Evolutionary conservation across 1,140 invertebrate species (phyloP).

Genomic region (Cyclina sinensis): DNA sequence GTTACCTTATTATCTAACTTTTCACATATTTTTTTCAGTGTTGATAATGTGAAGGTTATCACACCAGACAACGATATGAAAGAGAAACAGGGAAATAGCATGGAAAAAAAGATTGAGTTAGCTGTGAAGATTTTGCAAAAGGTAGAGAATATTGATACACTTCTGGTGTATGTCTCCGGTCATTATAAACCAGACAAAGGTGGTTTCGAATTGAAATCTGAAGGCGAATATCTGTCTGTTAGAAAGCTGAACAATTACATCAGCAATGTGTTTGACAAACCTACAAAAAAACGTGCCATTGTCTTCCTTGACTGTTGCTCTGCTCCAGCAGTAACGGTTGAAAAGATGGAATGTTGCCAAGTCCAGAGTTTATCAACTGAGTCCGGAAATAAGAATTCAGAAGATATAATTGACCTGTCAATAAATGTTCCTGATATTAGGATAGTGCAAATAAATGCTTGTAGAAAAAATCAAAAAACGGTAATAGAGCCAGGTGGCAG

Average conservation of each 20-base stretch:
- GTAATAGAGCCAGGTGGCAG: background rate
- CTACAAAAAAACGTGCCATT: background rate
- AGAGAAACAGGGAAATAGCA: background rate
- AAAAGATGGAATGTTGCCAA: background rate
- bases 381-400: background rate
- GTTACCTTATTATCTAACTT: too few species aligned
- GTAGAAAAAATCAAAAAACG: background rate
- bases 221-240: background rate
- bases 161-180: background rate
- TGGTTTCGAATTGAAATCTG: background rate
- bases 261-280: background rate
- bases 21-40: background rate
- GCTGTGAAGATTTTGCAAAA: background rate
- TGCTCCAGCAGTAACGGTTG: background rate
- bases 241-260: background rate
- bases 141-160: background rate
- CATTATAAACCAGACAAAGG: constrained; percentile 2
- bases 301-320: background rate
- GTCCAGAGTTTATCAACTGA: background rate
- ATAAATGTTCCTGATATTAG: background rate
- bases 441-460: background rate
- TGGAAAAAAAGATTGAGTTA: background rate
- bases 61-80: background rate
- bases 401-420: background rate
- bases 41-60: background rate